Evolutionary conservation across 2,113 vertebrate genomes (phyloP).

Genomic region (Mus musculus): GRCm39 chr2:126707001-126707500

Average conservation of each 20-base stretch:
- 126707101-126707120: neutral
- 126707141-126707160: neutral
- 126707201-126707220: neutral
- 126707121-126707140: neutral
- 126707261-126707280: neutral
- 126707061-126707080: neutral
- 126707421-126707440: neutral
- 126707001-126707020: neutral
- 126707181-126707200: neutral
- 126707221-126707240: neutral
- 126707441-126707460: neutral
- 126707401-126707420: neutral
- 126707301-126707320: neutral
- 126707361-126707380: neutral
- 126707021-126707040: neutral
- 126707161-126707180: neutral
- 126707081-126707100: neutral
- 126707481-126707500: neutral
- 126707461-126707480: neutral
- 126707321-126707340: neutral
- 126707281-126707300: neutral
- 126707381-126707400: neutral
- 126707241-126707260: neutral
- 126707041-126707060: neutral
- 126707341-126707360: neutral